Conservation (phyloP, 1,140 invertebrate genomes). For the Anastrepha ludens region DNA sequence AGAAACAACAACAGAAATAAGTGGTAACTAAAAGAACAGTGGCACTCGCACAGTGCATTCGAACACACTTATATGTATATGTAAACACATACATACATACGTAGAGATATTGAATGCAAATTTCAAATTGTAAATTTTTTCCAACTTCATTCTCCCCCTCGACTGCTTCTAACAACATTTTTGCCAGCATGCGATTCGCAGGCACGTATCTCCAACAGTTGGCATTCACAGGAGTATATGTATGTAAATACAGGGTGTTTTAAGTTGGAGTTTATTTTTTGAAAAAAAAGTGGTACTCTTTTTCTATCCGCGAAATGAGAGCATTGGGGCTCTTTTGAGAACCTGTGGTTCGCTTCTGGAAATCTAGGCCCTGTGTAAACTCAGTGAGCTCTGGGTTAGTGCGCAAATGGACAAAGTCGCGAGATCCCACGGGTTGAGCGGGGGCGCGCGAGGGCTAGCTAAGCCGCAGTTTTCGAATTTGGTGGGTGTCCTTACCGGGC, state of each 20-base stretch:
- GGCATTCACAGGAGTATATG: neutral
- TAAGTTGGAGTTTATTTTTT: neutral
- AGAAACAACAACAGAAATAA: neutral
- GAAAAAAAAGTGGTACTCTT: neutral
- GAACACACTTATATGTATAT: too few relatives aligned
- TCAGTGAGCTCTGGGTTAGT: too few relatives aligned
- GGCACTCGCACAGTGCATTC: neutral
- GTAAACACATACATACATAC: neutral
- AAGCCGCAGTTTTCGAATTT: too few relatives aligned
- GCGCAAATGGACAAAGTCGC: too few relatives aligned
- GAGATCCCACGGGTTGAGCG: too few relatives aligned
- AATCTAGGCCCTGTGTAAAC: too few relatives aligned
- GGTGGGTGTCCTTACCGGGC: too few relatives aligned
- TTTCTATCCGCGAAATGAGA: too few relatives aligned
- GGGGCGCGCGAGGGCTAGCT: too few relatives aligned
- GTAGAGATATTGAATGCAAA: constrained; percentile 20
- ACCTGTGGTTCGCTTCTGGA: too few relatives aligned
- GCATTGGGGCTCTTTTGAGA: too few relatives aligned
- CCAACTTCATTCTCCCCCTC: neutral
- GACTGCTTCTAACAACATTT: neutral
- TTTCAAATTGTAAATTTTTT: constrained; percentile 15
- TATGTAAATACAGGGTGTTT: neutral
- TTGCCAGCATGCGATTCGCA: neutral
- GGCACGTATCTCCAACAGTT: neutral
- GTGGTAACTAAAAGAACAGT: neutral